phyloP scores from a whole-genome alignment of 2,113 vertebrate species.

The Grammomys surdaster region DNA sequence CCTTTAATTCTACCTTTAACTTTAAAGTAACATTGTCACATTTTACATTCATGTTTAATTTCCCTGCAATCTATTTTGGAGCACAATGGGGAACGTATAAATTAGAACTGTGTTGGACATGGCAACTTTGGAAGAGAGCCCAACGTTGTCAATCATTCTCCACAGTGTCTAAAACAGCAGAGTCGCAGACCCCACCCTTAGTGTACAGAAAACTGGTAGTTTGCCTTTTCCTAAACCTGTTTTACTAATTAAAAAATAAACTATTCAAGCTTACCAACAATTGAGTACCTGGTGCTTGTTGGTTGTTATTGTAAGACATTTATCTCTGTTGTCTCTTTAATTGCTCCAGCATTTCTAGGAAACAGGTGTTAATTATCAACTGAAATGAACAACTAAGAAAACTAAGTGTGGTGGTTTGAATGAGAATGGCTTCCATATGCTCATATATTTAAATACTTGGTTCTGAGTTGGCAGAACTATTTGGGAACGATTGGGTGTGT shows the following conservation, averaged over 20 bases:
- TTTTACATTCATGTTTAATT: conserved; percentile 65
- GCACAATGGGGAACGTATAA: conserved; percentile 66
- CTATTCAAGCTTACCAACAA: background rate
- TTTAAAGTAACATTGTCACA: conserved; percentile 40
- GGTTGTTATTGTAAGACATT: conserved; percentile 11
- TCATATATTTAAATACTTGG: background rate
- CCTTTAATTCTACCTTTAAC: conserved; percentile 15
- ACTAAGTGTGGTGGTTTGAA: background rate
- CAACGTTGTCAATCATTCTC: conserved; percentile 51
- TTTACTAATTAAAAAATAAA: conserved; percentile 59
- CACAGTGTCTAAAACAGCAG: background rate
- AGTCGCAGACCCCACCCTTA: background rate
- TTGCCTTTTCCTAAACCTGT: conserved; percentile 20
- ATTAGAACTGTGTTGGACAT: conserved; percentile 59
- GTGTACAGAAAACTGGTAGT: background rate
- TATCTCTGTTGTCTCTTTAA: conserved; percentile 14
- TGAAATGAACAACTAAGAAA: background rate
- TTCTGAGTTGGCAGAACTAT: background rate
- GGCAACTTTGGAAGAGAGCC: conserved; percentile 7
- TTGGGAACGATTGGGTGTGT: background rate
- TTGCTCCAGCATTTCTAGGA: background rate
- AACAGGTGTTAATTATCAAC: background rate
- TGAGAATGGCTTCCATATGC: background rate
- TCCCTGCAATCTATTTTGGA: conserved; percentile 52
- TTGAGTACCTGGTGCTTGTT: conserved; percentile 9